A percentile compares a stretch with the other conserved stretches of the same genome.
phyloP scores from a whole-genome alignment of 2,888 invertebrate genomes.

The Xylophagus ater region DNA sequence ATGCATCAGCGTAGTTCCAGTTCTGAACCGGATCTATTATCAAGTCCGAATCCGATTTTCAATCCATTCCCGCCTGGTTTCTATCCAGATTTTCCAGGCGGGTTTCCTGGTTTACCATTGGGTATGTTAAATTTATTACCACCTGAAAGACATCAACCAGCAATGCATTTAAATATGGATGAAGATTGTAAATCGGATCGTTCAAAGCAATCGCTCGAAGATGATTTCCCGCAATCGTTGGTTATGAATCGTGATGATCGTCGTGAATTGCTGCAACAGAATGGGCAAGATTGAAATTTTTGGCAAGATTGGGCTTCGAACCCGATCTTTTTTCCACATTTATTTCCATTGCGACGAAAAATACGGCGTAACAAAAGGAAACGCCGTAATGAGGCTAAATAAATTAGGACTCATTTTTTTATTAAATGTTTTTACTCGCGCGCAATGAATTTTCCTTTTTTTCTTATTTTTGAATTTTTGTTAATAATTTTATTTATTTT shows the following conservation, averaged over 20 bases:
- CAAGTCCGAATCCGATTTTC: conserved; percentile 53
- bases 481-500: no score
- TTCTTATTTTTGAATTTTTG: no score
- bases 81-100: conserved; percentile 70
- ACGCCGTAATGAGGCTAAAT: conserved; percentile 15
- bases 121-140: conserved; percentile 77
- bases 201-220: conserved; percentile 50
- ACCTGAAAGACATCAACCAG: conserved; percentile 55
- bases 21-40: conserved; percentile 53
- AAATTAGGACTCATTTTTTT: no score
- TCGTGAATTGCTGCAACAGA: conserved; percentile 60
- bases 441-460: no score
- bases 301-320: conserved; percentile 40
- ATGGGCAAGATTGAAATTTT: conserved; percentile 63
- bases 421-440: no score
- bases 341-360: conserved; percentile 12
- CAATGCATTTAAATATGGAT: conserved; percentile 48
- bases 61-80: conserved; percentile 70
- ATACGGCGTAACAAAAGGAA: conserved; percentile 14
- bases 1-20: conserved; percentile 50
- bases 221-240: conserved; percentile 44
- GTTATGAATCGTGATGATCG: conserved; percentile 49
- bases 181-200: conserved; percentile 55
- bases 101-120: conserved; percentile 67
- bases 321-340: conserved; percentile 37